Base-by-base conservation (phyloP, 2,888 invertebrate genomes). In the Spicauda simplicius region DNA sequence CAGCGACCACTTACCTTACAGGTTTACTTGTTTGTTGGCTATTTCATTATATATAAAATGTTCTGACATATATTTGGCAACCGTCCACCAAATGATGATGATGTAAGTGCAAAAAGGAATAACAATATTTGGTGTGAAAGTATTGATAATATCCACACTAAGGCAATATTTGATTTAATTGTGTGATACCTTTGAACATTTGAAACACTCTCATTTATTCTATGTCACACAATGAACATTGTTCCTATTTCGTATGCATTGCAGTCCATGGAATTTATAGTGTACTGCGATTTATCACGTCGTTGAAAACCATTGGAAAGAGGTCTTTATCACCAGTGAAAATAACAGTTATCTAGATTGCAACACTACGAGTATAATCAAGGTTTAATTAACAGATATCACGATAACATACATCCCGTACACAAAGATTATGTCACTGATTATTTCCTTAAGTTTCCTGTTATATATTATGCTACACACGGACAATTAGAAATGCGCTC, bases 391-490 rank as follows among this genome's bases (percentile, higher is more conserved):
- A 55, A 30, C n/a, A 55, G 55, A 30, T 55, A 55, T 56, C n/a
- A 33, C 55, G 30, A 18, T 56, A n/a, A 56, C 55, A 56, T 33
- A 50, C 48, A 30, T 55, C 30, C 30, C 30, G 54, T 55, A 30
- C 16, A 56, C 55, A 56, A 56, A 56, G 55, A 56, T 56, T 56
- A 56, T 56, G 55, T 56, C 55, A 56, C 18, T 33, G 55, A 56
- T 56, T 56, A 56, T 30, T 33, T 56, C 33, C 30, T 56, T 33
- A 16, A 6, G 16, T 30, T 33, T 33, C 16, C 30, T 56, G 7
- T 33, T 33, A 16, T 16, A 33, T 30, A 30, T 7, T 16, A 16
- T 3, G 16, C 3, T n/a, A 56, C 55, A 56, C 55, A 56, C 55
- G 16, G 33, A 11, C 33, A 18, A 1, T 6, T 0, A 56, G 55